Conservation (phyloP, 2,888 invertebrate genomes). For the Leptinotarsa juncta region DNA sequence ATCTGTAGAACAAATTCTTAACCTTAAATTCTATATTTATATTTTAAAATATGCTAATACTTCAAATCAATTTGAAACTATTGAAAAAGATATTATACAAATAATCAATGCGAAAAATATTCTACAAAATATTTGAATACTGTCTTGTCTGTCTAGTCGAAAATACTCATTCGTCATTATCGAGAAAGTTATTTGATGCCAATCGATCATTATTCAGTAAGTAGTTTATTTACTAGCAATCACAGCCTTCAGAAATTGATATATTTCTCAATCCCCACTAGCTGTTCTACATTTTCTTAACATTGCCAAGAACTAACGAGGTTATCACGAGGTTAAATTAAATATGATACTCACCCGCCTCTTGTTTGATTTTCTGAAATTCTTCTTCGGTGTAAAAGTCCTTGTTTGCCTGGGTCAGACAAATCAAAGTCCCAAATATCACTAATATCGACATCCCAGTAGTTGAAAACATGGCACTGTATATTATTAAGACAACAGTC, state of each 20-base stretch:
- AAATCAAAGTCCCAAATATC: constrained; percentile 14
- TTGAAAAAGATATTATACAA: no score
- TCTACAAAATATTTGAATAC: no score
- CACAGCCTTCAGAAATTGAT: background rate
- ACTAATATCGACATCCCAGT: constrained; percentile 1
- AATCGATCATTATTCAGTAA: no score
- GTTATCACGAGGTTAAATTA: background rate
- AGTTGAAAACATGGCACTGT: constrained; percentile 18
- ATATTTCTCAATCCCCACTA: background rate
- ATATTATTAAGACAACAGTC: background rate
- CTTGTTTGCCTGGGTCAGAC: background rate
- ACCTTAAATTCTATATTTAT: no score
- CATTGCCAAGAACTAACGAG: background rate
- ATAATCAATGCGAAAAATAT: no score
- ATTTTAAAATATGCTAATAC: no score
- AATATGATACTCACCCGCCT: constrained; percentile 14
- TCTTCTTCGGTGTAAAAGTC: constrained; percentile 27
- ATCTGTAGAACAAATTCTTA: no score
- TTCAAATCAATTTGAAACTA: no score
- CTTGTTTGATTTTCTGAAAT: constrained; percentile 24
- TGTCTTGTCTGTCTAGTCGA: no score
- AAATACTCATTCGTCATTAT: no score
- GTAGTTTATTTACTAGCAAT: no score
- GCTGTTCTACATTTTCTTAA: background rate
- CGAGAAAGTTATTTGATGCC: no score